phyloP scores from a whole-genome alignment of 2,113 vertebrate species.

The Fukomys damarensis region DNA sequence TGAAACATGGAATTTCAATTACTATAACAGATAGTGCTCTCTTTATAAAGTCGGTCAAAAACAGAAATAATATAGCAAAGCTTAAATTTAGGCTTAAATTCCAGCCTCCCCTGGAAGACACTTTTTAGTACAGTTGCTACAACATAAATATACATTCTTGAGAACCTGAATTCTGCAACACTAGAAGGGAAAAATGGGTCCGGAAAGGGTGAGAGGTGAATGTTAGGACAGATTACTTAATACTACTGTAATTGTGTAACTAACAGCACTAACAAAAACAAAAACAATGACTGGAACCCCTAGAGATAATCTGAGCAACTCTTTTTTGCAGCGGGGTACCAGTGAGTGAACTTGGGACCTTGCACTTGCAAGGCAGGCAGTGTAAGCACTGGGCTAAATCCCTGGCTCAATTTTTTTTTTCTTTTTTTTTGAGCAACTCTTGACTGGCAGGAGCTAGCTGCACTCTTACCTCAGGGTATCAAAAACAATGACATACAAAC shows the following conservation, averaged over 20 bases:
- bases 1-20: neutral
- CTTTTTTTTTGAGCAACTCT: too few species aligned
- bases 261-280: neutral
- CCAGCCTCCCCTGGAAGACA: neutral
- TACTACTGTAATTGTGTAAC: neutral
- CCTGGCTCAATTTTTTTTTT: too few species aligned
- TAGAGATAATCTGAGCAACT: neutral
- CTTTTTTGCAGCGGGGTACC: too few species aligned
- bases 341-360: too few species aligned
- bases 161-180: neutral
- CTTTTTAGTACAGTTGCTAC: neutral
- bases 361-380: too few species aligned
- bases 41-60: neutral
- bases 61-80: neutral
- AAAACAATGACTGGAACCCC: neutral
- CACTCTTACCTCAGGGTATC: neutral
- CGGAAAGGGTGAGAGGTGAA: neutral
- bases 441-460: neutral
- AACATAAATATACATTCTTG: neutral
- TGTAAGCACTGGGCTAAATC: too few species aligned
- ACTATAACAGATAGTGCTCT: neutral
- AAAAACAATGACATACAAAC: slow-evolving; percentile 20
- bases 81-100: neutral
- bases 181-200: neutral
- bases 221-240: neutral